Percentiles rank a stretch among this genome's conserved stretches.
Conservation (phyloP, 2,888 invertebrate genomes). For the Rotaria sp. region DNA sequence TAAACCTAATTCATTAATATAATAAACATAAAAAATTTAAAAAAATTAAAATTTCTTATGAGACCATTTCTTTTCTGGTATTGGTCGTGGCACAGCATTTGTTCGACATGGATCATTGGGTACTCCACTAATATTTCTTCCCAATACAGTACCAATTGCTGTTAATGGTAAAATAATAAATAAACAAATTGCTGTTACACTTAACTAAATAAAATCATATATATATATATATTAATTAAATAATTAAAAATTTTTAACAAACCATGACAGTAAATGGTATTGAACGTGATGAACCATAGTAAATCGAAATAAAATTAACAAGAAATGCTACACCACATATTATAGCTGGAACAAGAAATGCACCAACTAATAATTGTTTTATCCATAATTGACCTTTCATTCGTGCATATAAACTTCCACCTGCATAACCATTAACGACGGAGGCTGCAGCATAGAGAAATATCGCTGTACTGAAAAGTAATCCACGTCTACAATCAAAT, state of each 20-base stretch:
- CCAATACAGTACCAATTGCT: constrained; percentile 87
- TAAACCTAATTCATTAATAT: constrained; percentile 64
- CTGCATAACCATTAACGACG: constrained; percentile 94
- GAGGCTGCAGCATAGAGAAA: constrained; percentile 96
- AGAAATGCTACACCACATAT: constrained; percentile 95
- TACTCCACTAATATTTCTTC: constrained; percentile 88
- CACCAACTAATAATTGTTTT: constrained; percentile 89
- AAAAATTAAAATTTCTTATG: neutral
- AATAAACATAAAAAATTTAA: neutral
- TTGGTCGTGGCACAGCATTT: constrained; percentile 93
- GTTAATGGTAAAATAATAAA: constrained; percentile 95
- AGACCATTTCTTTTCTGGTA: constrained; percentile 85
- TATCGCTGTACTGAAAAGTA: constrained; percentile 90
- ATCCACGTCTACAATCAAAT: constrained; percentile 65
- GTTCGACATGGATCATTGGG: constrained; percentile 94
- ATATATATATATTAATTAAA: neutral
- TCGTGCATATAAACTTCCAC: constrained; percentile 88
- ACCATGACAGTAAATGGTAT: constrained; percentile 68
- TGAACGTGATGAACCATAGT: constrained; percentile 95
- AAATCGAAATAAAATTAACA: constrained; percentile 98
- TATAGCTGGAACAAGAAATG: constrained; percentile 80
- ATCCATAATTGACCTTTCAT: constrained; percentile 82
- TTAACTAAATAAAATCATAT: constrained; percentile 62
- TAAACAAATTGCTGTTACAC: constrained; percentile 90
- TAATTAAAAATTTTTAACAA: neutral